Percentiles rank a stretch among this genome's conserved stretches.
Conservation (phyloP, 2,888 invertebrate species). For the Melanotus villosus region DNA sequence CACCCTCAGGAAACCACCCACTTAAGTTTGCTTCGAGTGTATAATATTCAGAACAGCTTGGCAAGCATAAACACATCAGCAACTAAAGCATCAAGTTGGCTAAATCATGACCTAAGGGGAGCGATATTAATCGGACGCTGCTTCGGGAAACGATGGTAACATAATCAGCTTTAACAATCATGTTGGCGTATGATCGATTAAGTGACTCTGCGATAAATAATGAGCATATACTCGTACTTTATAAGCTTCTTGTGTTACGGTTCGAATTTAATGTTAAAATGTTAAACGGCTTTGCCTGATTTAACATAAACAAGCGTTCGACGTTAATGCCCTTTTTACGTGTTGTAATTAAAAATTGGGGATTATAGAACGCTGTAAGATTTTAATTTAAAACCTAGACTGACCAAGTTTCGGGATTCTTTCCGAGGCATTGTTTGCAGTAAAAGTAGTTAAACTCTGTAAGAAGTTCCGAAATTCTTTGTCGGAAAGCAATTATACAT, state of each 20-base stretch:
- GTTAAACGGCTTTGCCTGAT: too few species aligned
- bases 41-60: conserved; percentile 50
- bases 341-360: neutral
- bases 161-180: conserved; percentile 57
- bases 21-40: too few species aligned
- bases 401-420: conserved; percentile 37
- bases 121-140: conserved; percentile 57
- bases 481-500: conserved; percentile 32
- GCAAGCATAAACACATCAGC: conserved; percentile 55
- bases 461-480: conserved; percentile 29
- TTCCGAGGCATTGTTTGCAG: conserved; percentile 29
- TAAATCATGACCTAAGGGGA: conserved; percentile 57
- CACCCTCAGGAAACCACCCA: too few species aligned
- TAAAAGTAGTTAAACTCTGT: conserved; percentile 35
- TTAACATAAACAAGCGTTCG: too few species aligned
- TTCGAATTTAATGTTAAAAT: conserved; percentile 42
- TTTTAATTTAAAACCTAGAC: conserved; percentile 28
- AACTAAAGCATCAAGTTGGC: conserved; percentile 56
- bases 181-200: conserved; percentile 56
- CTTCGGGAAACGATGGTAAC: conserved; percentile 56
- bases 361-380: neutral
- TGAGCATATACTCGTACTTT: conserved; percentile 8
- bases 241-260: neutral
- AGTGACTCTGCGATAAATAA: conserved; percentile 54
- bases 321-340: neutral